A percentile compares a stretch with the other conserved stretches of the same genome.
These are phyloP conservation scores for Caenorhabditis inopinata DNA, from an alignment of 1,140 invertebrate species.

Conservation along the genomic window DNA sequence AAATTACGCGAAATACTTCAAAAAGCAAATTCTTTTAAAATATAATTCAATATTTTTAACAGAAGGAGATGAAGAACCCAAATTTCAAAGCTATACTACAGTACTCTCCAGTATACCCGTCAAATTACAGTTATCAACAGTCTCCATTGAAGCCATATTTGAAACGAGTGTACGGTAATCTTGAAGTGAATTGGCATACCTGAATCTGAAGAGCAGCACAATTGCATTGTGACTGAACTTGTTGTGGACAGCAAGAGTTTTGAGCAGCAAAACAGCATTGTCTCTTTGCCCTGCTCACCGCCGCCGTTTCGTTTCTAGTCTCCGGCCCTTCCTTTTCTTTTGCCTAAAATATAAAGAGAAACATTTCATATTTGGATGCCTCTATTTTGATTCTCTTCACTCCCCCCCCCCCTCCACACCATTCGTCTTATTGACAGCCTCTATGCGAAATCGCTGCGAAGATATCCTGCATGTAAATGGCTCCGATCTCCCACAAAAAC, in stretches of 20 bases:
- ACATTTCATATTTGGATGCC: neutral
- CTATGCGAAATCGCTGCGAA: neutral
- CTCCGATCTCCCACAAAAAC: neutral
- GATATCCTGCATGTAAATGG: neutral
- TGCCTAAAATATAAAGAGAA: neutral
- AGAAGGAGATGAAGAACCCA: too few species aligned
- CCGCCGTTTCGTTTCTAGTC: conserved; percentile 29
- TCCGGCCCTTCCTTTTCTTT: conserved; percentile 31
- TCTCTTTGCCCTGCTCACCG: conserved; percentile 43
- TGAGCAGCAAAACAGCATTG: conserved; percentile 50
- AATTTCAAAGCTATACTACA: too few species aligned
- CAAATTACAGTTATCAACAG: too few species aligned
- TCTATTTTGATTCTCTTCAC: neutral
- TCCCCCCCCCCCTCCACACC: too few species aligned
- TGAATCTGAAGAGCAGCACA: conserved; percentile 48
- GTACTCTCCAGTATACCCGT: too few species aligned
- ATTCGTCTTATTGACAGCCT: neutral
- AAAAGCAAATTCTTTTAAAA: too few species aligned
- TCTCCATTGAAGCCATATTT: too few species aligned
- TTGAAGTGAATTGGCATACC: conserved; percentile 5
- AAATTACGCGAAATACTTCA: too few species aligned
- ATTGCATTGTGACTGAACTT: conserved; percentile 45
- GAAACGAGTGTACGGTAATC: too few species aligned
- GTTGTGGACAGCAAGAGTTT: conserved; percentile 46
- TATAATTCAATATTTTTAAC: too few species aligned